A percentile compares a stretch with the other conserved stretches of the same genome.
phyloP scores from a whole-genome alignment of 2,888 invertebrate genomes.

The Drosophila gaucha region DNA sequence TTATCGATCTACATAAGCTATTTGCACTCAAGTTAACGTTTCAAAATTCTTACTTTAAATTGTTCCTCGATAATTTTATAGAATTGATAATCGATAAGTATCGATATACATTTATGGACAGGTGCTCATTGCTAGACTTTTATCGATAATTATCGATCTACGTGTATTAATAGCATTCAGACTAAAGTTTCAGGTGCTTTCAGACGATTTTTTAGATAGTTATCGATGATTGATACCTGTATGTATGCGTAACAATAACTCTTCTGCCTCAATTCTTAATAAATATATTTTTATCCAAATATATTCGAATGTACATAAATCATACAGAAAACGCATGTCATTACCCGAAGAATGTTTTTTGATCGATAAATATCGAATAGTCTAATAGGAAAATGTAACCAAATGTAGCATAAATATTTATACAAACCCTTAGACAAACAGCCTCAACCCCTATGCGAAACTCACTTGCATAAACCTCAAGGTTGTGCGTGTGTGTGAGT shows the following conservation, averaged over 20 bases:
- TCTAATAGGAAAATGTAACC: neutral
- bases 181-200: too few species aligned
- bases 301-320: neutral
- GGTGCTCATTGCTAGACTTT: too few species aligned
- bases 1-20: too few species aligned
- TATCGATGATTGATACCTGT: too few species aligned
- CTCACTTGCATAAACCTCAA: conserved; percentile 27
- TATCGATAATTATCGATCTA: neutral
- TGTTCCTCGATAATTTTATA: too few species aligned
- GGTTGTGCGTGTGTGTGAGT: conserved; percentile 27
- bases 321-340: neutral
- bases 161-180: too few species aligned
- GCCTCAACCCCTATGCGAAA: conserved; percentile 4
- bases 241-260: too few species aligned
- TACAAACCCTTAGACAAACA: neutral
- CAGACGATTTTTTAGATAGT: too few species aligned
- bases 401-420: conserved; percentile 11
- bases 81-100: neutral
- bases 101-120: neutral
- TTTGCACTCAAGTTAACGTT: too few species aligned
- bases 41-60: too few species aligned
- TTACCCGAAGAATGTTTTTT: neutral
- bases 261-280: neutral
- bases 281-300: neutral
- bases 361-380: neutral